Evolutionary conservation across 2,888 invertebrate genomes (phyloP).

Genomic region (Eubasilissa splendida): DNA sequence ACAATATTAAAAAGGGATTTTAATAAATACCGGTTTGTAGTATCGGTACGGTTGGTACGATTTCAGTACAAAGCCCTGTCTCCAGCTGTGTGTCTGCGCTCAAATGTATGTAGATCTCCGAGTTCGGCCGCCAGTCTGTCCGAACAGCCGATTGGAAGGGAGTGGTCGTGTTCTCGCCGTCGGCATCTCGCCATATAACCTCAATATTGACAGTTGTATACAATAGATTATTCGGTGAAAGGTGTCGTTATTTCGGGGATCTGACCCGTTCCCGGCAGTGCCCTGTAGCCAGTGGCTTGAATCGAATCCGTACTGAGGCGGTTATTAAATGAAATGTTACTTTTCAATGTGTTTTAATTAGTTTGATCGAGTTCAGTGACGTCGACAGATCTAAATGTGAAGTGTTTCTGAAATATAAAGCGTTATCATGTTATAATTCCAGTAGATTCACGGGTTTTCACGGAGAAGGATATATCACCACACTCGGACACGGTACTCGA

Average conservation of each 20-base stretch:
- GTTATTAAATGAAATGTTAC: slow-evolving; percentile 3
- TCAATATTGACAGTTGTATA: slow-evolving; percentile 27
- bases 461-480: neutral
- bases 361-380: slow-evolving; percentile 32
- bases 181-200: neutral
- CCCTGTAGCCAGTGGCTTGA: neutral
- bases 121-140: neutral
- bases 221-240: slow-evolving; percentile 1
- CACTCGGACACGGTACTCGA: neutral
- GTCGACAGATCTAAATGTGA: slow-evolving; percentile 29
- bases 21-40: too few species aligned
- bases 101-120: too few species aligned
- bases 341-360: slow-evolving; percentile 19
- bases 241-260: slow-evolving; percentile 6
- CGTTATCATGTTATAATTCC: slow-evolving; percentile 22
- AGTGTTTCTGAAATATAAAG: slow-evolving; percentile 6
- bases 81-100: too few species aligned
- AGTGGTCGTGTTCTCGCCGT: slow-evolving; percentile 10
- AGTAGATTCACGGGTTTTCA: neutral
- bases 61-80: too few species aligned
- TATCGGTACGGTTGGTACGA: too few species aligned
- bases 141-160: slow-evolving; percentile 24
- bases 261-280: neutral
- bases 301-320: neutral
- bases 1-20: too few species aligned